Evolutionary conservation across 2,113 vertebrate genomes (phyloP).

Genomic region (Melanerpes formicivorus): DNA sequence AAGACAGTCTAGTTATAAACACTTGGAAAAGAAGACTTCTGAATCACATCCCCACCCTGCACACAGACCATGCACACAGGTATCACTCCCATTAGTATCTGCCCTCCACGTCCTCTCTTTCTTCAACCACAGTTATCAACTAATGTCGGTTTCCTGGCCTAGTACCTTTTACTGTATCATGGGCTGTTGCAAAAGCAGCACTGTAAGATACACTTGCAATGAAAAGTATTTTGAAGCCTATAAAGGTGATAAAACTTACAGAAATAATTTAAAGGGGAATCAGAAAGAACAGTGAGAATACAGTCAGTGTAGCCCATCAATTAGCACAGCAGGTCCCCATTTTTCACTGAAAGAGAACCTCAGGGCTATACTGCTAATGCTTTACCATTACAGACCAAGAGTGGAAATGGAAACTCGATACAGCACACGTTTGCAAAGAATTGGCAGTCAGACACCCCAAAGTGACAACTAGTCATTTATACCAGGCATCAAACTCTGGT

Average conservation of each 20-base stretch:
- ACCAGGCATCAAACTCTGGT: constrained; percentile 18
- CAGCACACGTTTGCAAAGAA: constrained; percentile 41
- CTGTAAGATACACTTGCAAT: neutral
- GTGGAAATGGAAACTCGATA: neutral
- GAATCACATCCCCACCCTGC: neutral
- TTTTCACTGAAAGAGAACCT: neutral
- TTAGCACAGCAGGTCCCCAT: neutral
- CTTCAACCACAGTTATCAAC: neutral
- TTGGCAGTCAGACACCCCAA: neutral
- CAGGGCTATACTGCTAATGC: neutral
- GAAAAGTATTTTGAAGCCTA: neutral
- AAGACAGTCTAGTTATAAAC: neutral
- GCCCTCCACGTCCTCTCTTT: neutral
- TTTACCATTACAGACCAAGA: neutral
- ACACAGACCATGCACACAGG: neutral
- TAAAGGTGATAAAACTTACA: neutral
- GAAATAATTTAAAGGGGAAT: neutral
- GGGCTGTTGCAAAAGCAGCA: neutral
- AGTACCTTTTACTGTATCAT: neutral
- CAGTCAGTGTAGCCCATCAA: neutral
- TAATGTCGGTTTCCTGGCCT: neutral
- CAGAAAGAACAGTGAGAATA: neutral
- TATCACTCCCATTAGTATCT: neutral
- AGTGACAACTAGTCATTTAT: constrained; percentile 33
- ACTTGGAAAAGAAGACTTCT: neutral